Evolutionary conservation across 2,113 vertebrate genomes (phyloP).

Genomic region (Taurulus bubalis): DNA sequence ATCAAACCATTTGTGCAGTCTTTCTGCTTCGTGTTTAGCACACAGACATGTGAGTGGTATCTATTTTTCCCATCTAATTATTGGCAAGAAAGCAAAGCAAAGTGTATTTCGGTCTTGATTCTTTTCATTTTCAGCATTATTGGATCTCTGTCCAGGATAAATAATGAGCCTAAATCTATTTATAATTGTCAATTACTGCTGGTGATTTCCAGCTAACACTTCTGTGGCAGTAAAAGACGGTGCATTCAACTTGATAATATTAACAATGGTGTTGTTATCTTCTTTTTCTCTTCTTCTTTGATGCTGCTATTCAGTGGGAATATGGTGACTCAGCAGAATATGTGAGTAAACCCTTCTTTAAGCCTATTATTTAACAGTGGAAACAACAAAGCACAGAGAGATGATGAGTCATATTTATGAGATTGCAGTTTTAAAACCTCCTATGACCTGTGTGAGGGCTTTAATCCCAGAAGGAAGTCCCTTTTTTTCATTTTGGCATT

Average conservation of each 20-base stretch:
- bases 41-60: background rate
- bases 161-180: background rate
- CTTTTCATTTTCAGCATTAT: background rate
- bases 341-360: constrained; percentile 88
- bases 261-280: constrained; percentile 73
- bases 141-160: background rate
- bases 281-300: constrained; percentile 45
- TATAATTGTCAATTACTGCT: background rate
- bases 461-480: background rate
- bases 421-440: constrained; percentile 34
- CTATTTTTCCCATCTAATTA: background rate
- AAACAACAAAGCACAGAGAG: constrained; percentile 16
- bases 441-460: background rate
- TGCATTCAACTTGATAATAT: background rate
- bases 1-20: background rate
- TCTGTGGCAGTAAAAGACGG: background rate
- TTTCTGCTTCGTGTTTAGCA: background rate
- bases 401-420: constrained; percentile 42
- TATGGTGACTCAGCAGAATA: constrained; percentile 93
- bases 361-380: constrained; percentile 32
- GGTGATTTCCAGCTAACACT: background rate
- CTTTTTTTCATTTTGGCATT: constrained; percentile 17
- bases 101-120: background rate
- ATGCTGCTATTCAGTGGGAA: constrained; percentile 87
- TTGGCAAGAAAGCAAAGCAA: background rate